Evolutionary conservation across 2,113 vertebrate genomes (phyloP).

Genomic region (Anolis carolinensis): DNA sequence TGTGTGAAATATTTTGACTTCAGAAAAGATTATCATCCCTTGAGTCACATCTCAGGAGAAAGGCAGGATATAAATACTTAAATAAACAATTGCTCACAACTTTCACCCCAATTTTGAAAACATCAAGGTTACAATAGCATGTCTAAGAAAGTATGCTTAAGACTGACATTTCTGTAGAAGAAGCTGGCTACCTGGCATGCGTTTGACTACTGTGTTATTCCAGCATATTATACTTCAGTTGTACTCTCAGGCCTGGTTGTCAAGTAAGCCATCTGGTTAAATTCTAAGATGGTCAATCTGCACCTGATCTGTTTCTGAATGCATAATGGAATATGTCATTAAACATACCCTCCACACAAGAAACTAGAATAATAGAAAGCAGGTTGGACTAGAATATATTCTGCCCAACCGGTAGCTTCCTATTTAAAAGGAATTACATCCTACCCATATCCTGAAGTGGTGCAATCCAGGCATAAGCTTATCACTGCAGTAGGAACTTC

Average conservation of each 20-base stretch:
- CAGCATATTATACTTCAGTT: no score
- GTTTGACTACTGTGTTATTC: no score
- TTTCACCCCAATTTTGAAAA: background rate
- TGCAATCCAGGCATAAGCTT: no score
- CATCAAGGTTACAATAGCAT: background rate
- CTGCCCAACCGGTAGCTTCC: background rate
- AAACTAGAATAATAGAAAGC: background rate
- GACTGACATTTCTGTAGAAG: background rate
- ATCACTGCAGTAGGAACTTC: no score
- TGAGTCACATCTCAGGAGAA: background rate
- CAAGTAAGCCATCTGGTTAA: background rate
- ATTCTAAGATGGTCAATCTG: background rate
- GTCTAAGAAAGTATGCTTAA: background rate
- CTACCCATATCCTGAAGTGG: no score
- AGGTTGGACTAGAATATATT: background rate
- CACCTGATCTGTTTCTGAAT: background rate
- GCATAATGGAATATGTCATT: background rate
- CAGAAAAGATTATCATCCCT: background rate
- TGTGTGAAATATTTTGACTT: background rate
- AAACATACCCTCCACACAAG: no score
- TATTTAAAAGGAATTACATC: background rate
- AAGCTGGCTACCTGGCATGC: background rate
- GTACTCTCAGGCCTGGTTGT: background rate
- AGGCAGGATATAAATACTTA: background rate
- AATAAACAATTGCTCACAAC: background rate